Conservation (phyloP, 2,797 vertebrate genomes). For the Coregonus suidteri region DNA sequence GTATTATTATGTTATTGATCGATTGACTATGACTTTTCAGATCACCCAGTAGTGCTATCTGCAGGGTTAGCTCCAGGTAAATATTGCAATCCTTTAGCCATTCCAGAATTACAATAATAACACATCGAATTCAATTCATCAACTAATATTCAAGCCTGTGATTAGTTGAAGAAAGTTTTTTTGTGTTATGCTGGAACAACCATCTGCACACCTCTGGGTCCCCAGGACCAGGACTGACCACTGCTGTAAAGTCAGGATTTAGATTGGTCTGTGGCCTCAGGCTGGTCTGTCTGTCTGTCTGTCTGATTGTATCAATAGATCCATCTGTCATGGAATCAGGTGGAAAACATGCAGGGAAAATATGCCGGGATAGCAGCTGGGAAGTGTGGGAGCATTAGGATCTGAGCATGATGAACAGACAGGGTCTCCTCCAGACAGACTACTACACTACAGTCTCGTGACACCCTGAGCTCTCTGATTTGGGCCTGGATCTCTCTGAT, state of each 20-base stretch:
- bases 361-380: constrained; percentile 47
- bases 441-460: constrained; percentile 36
- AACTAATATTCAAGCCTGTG: not conserved
- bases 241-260: not conserved
- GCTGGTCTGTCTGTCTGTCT: not conserved
- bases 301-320: constrained; percentile 32
- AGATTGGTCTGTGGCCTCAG: not conserved
- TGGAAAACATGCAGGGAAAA: constrained; percentile 26
- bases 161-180: not conserved
- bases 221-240: not conserved
- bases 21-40: too few species aligned
- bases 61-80: too few species aligned
- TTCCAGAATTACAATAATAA: not conserved
- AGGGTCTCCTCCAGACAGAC: constrained; percentile 30
- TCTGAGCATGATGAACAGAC: constrained; percentile 31
- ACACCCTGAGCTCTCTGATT: constrained; percentile 60
- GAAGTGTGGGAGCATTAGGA: constrained; percentile 29
- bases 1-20: too few species aligned
- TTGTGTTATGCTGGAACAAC: not conserved
- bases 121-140: not conserved
- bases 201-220: constrained; percentile 35
- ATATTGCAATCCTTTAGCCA: too few species aligned
- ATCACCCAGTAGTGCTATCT: too few species aligned
- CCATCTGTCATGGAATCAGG: constrained; percentile 55
- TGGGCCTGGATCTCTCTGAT: too few species aligned